phyloP scores from a whole-genome alignment of 2,888 invertebrate genomes.

The Bellardia bayeri region DNA sequence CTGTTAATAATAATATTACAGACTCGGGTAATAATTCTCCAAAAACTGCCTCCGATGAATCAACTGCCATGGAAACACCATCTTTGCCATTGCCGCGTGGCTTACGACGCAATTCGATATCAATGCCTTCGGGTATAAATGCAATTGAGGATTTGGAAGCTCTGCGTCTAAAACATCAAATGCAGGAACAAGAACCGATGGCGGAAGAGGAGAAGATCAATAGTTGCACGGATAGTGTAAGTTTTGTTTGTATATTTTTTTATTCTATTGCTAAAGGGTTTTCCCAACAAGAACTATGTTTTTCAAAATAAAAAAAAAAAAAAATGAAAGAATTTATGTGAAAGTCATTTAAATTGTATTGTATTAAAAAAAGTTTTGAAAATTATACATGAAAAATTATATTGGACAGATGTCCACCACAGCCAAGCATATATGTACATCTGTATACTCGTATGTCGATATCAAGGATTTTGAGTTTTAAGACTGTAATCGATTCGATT shows the following conservation, averaged over 20 bases:
- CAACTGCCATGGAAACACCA: slow-evolving; percentile 47
- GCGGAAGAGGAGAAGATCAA: slow-evolving; percentile 77
- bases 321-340: too few relatives aligned
- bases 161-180: slow-evolving; percentile 84
- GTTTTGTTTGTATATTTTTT: slow-evolving; percentile 61
- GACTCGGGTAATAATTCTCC: slow-evolving; percentile 30
- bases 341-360: too few relatives aligned
- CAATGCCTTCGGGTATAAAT: slow-evolving; percentile 89
- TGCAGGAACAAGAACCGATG: slow-evolving; percentile 79
- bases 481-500: too few relatives aligned
- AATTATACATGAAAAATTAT: too few relatives aligned
- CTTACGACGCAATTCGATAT: slow-evolving; percentile 89
- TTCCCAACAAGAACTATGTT: too few relatives aligned
- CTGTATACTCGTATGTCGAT: too few relatives aligned
- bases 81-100: slow-evolving; percentile 67
- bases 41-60: slow-evolving; percentile 52
- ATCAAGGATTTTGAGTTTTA: too few relatives aligned
- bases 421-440: too few relatives aligned
- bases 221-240: slow-evolving; percentile 78
- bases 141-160: slow-evolving; percentile 87
- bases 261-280: too few relatives aligned
- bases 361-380: too few relatives aligned
- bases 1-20: background rate
- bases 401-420: too few relatives aligned
- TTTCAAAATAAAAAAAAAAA: too few relatives aligned